phyloP scores from a whole-genome alignment of 2,797 vertebrate genomes.

The Darevskia nairensis region DNA sequence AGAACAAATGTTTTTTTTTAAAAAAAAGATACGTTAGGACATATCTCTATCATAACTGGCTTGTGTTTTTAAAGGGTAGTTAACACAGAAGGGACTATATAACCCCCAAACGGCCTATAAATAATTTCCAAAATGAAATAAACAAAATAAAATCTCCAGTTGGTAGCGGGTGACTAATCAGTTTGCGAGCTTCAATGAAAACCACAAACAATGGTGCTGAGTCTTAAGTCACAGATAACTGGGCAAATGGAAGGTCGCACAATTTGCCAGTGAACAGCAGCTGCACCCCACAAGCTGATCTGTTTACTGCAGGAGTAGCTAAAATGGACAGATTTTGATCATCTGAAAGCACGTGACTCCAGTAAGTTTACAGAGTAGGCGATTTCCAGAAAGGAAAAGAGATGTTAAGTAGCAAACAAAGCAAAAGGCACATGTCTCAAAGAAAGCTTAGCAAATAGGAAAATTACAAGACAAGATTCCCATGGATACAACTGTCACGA shows the following conservation, averaged over 20 bases:
- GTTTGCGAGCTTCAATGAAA: not conserved
- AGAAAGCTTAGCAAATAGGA: slow-evolving; percentile 50
- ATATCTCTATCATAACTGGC: too few relatives aligned
- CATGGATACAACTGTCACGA: slow-evolving; percentile 25
- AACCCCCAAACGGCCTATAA: too few relatives aligned
- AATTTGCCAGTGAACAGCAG: not conserved
- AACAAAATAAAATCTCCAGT: not conserved
- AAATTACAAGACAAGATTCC: slow-evolving; percentile 33
- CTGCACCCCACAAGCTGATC: not conserved
- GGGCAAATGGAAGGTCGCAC: not conserved
- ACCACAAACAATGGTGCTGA: not conserved
- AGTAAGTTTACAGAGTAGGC: slow-evolving; percentile 53
- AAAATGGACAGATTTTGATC: not conserved
- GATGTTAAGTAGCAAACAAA: slow-evolving; percentile 58
- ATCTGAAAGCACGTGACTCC: slow-evolving; percentile 32
- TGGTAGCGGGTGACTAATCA: not conserved
- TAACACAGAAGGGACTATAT: too few relatives aligned
- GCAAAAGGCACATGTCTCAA: slow-evolving; percentile 40
- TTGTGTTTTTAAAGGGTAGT: too few relatives aligned
- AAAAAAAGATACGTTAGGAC: too few relatives aligned
- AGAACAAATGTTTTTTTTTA: too few relatives aligned
- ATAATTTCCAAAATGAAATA: too few relatives aligned
- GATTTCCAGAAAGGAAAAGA: slow-evolving; percentile 55
- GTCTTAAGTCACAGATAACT: not conserved
- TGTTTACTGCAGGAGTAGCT: not conserved